Base-by-base conservation (phyloP, 1,140 invertebrate genomes). In the Manduca sexta region DNA sequence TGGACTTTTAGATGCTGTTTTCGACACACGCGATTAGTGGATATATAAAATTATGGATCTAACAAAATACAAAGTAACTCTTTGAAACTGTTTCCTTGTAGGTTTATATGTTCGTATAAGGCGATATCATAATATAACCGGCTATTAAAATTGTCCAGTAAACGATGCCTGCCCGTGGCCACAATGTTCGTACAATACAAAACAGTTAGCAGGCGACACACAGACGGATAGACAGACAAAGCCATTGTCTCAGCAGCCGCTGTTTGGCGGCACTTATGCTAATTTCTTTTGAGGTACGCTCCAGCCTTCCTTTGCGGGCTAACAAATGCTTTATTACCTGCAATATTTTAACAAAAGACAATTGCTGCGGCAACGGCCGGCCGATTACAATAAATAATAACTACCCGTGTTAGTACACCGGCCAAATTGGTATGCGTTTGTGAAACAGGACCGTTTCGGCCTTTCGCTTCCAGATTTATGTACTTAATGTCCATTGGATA, bases 241-340 rank as follows among this genome's bases (percentile, higher is more conserved):
- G 78, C 67, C 67, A 81, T 84, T 84, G 78, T 84, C 64, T 74
- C 58, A 35, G 30, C 45, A 39, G 56, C 47, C 56, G 64, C 63
- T 74, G 68, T 74, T 72, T 69, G 72, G 67, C 68, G 64, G 68
- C 68, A 66, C 66, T 78, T 81, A 84, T 84, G 81, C 74, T 76
- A 82, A 84, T 84, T 77, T 74, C 74, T 79, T 76, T 78, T 77
- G 68, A 83, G 65, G 60, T 69, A 65, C 69, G 52, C 55, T 55
- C 66, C 59, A 61, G 49, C 56, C 69, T 72, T 64, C 69, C 71
- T 69, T 73, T 65, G 52, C 64, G 54, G 64, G 61, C 44, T 55
- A 58, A 58, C 62, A 64, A 67, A 63, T 63, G 66, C 47, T 66
- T 80, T 69, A 69, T 73, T 73, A 61, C 66, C 55, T 64, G 67